Base-by-base conservation (phyloP, 1,140 invertebrate genomes). In the Musca domestica region DNA sequence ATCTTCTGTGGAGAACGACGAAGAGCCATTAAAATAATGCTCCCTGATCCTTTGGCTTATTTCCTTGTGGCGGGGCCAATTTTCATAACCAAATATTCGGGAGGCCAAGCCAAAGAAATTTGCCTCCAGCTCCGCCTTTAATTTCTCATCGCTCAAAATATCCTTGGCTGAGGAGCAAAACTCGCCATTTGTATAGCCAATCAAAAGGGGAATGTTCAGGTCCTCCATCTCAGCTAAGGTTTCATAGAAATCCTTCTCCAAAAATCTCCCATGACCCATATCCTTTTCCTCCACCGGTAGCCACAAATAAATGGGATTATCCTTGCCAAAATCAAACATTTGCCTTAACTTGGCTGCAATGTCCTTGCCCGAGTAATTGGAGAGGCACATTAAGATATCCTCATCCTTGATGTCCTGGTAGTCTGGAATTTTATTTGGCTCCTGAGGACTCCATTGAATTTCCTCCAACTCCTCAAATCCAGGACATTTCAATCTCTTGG, bases 221-320 rank as follows among this genome's bases (percentile, higher is more conserved):
- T 89, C 84, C 19, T 85, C 80, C 12, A 86, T 86, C 30, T 81
- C 68, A 27, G 75, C 71, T 2, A 90, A 83, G 0, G 87, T 72
- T 23, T 85, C 80, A 19, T 81, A 69, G 0, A 88, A 88, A 71
- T 87, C 78, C 19, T 83, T 83, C 0, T 83, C 74, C 17, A 90
- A 74, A 75, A 90, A 91, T 67, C 87, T 82, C 70, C 88, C 84
- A 52, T 88, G 85, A 0, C 87, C 87, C 66, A 86, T 84, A 72
- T 88, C 85, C 2, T 82, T 82, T 77, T 91, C 90, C 12, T 90
- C 82, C 3, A 89, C 86, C 2, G 89, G 88, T 10, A 74, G 67
- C 87, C 88, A 91, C 6, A 72, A 41, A 23, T 67, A 70, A 51
- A 72, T 68, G 6, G 72, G 72, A 73, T 73, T 71, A 66, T 71